phyloP scores from a whole-genome alignment of 2,888 invertebrate species.

The Hydroisotoma schaefferi region DNA sequence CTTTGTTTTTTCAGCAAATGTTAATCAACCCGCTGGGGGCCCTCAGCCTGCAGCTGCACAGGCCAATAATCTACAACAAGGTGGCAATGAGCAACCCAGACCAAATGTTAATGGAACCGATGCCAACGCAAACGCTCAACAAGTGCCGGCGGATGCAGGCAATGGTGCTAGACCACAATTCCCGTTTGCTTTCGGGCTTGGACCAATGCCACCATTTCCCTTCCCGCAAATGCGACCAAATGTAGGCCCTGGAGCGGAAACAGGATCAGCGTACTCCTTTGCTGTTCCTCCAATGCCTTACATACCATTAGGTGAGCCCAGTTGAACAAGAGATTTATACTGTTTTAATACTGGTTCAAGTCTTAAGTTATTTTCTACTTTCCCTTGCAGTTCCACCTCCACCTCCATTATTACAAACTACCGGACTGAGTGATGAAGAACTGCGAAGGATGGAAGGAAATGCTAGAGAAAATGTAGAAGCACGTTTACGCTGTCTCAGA shows the following conservation, averaged over 20 bases:
- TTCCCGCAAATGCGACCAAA: conserved; percentile 29
- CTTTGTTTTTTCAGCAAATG: too few species aligned
- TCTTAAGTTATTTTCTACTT: conserved; percentile 7
- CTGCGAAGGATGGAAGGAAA: conserved; percentile 83
- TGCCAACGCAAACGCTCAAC: conserved; percentile 1
- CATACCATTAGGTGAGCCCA: conserved; percentile 45
- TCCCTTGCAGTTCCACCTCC: conserved; percentile 62
- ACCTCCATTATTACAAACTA: conserved; percentile 67
- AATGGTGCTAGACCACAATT: conserved; percentile 9
- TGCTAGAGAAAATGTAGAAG: conserved; percentile 81
- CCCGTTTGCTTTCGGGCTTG: conserved; percentile 31
- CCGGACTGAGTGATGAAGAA: conserved; percentile 75
- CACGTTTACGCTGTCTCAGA: conserved; percentile 76
- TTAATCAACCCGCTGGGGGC: conserved; percentile 12
- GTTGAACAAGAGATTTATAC: neutral
- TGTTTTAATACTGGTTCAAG: neutral
- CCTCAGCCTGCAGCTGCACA: conserved; percentile 11
- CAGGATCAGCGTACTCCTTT: conserved; percentile 24
- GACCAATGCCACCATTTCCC: conserved; percentile 42
- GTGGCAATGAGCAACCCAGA: conserved; percentile 9
- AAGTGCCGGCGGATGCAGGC: conserved; percentile 6
- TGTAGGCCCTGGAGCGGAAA: conserved; percentile 25
- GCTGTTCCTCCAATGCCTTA: conserved; percentile 47
- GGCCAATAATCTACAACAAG: conserved; percentile 3
- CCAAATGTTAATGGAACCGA: conserved; percentile 8